These are phyloP conservation scores for Macrotis lagotis DNA, from an alignment of 2,113 vertebrate genomes.

Conservation along the genomic window DNA sequence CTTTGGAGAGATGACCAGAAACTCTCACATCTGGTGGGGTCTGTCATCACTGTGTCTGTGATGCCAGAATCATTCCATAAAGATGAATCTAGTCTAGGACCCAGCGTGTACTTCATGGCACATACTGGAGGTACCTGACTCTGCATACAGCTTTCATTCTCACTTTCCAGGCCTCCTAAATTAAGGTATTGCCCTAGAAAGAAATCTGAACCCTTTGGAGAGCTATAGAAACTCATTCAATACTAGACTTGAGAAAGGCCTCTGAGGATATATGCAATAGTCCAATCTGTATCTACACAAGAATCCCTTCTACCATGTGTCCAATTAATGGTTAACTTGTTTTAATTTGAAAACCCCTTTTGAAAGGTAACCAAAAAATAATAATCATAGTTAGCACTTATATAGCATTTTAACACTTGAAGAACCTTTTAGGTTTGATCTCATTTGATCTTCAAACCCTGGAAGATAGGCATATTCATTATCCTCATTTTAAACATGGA, in stretches of 20 bases:
- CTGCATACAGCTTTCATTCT: neutral
- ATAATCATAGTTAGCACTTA: neutral
- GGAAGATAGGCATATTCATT: neutral
- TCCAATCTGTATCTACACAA: neutral
- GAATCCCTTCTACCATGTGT: neutral
- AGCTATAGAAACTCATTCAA: neutral
- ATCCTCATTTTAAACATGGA: neutral
- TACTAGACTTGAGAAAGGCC: neutral
- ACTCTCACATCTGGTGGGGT: neutral
- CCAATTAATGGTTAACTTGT: neutral
- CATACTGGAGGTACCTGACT: neutral
- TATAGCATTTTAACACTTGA: neutral
- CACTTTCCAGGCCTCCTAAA: neutral
- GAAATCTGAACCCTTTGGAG: neutral
- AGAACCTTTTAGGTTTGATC: neutral
- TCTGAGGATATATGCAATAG: neutral
- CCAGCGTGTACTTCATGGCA: neutral
- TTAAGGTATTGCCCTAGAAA: neutral
- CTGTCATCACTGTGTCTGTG: neutral
- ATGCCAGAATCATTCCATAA: neutral
- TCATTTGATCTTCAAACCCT: neutral
- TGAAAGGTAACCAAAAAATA: neutral
- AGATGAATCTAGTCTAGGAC: neutral
- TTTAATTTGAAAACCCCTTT: neutral
- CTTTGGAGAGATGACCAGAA: neutral